Evolutionary conservation across 2,113 vertebrate genomes (phyloP).

Genomic region (Rhodinocichla rosea): DNA sequence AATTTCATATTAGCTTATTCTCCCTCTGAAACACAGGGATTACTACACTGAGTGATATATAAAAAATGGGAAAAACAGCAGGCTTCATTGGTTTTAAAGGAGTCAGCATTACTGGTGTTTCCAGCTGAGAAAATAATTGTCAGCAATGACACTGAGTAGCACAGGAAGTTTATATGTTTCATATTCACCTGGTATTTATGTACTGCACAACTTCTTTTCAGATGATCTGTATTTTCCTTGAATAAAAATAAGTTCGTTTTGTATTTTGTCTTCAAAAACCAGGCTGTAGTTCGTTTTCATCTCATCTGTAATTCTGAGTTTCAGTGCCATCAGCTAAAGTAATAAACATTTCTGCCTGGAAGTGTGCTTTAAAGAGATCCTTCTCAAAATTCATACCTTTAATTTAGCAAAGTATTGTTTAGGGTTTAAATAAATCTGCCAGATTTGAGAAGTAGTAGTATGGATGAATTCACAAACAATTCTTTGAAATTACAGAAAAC

Average conservation of each 20-base stretch:
- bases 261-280: neutral
- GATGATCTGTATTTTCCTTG: neutral
- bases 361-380: neutral
- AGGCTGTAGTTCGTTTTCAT: neutral
- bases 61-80: constrained; percentile 7
- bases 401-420: constrained; percentile 1
- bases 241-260: neutral
- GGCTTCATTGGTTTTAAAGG: neutral
- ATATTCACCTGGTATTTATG: neutral
- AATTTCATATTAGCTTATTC: constrained; percentile 14
- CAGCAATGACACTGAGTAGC: neutral
- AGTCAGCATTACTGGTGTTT: neutral
- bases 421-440: neutral
- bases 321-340: constrained; percentile 14
- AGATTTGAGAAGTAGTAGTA: neutral
- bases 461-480: neutral
- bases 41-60: neutral
- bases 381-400: constrained; percentile 21
- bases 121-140: constrained; percentile 1
- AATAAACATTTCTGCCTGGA: constrained; percentile 21
- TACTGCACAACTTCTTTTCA: neutral
- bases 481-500: neutral
- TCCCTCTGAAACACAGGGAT: neutral
- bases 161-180: neutral
- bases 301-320: constrained; percentile 33